Base-by-base conservation (phyloP, 2,797 vertebrate genomes). In the Leontocebus nigricollis region DNA sequence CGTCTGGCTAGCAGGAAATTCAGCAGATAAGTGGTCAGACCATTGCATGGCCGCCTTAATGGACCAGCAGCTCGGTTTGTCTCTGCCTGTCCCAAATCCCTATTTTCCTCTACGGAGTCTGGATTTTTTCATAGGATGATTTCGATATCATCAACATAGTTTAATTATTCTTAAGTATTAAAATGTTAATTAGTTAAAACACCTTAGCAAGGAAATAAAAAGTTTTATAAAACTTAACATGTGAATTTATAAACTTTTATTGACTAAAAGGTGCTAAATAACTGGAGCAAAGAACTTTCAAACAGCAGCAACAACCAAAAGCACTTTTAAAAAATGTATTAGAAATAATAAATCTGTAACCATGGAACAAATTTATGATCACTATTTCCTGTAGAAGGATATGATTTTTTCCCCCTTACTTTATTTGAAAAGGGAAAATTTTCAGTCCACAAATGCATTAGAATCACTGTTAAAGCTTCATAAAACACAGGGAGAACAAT, bases 1-100 rank as follows among this genome's bases (percentile, higher is more conserved):
- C 87, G 97, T 97, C 98, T 98, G 88, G 93, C 95, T 55, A 73
- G 77, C 94, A 97, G 96, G 98, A 98, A 97, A 97, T 97, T 81
- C 96, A 95, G 79, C 88, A 97, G 96, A 97, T 97, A 97, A 98
- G 94, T 91, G 61, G 61, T 90, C 90, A 92, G 93, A 88, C 77
- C 61, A 88, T 94, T 90, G n/a, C 82, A 90, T 5, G 0, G 41
- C 44, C 52, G 59, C 17, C 52, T 80, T 80, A 44, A 50, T 75
- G 90, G 48, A 22, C 59, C 59, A 12, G 80, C 33, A 61, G 17
- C 79, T 93, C 67, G 30, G 41, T 48, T 76, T 88, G 52, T 73
- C 76, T 39, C 64, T 4, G 0, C 67, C 50, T 26, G 36, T 36
- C 61, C 41, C 17, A 2, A 22, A 36, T 90, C 20, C 88, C 48